Base-by-base conservation (phyloP, 2,888 invertebrate genomes). In the Nephrotoma flavescens region DNA sequence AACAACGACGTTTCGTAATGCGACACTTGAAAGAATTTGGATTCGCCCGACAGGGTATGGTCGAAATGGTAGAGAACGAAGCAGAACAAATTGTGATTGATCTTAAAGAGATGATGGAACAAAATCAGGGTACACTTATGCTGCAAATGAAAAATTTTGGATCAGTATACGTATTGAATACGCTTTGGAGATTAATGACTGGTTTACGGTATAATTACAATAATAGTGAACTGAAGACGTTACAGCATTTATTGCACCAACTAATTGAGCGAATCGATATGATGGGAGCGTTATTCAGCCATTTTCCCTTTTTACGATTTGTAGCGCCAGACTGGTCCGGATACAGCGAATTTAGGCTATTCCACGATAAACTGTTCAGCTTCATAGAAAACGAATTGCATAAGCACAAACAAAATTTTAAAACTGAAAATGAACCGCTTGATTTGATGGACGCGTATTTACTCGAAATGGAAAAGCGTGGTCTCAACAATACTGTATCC, bases 391-490 rank as follows among this genome's bases (percentile, higher is more conserved):
- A 94, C 4, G 96, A 97, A 90, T 91, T 97, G 19, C 93, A 94
- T 41, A 93, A 93, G 87, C 97, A 97, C 89, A 95, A 96, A 87
- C 92, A 93, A 86, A 94, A 93, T 0, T 94, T 93, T 88, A 93
- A 94, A 88, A 91, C 93, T 0, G 92, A 93, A 12, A 92, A 92
- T 86, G 93, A 94, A 86, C 95, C 95, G 0, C 93, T 95, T 86
- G 96, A 97, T 90, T 94, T 97, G 44, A 97, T 97, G 94, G 96
- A 97, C 89, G 95, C 95, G 0, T 97, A 97, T 89, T 91, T 97
- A 86, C 93, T 95, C 89, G 94, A 94, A 87, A 91, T 97, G 87
- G 92, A 93, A 85, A 93, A 94, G 4, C 91, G 94, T 19, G 93
- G 93, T 86, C 92, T 91, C 52, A 91, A 92, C 3, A 90, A 92